Conservation (phyloP, 2,113 vertebrate species). For the Cyrtonyx montezumae region DNA sequence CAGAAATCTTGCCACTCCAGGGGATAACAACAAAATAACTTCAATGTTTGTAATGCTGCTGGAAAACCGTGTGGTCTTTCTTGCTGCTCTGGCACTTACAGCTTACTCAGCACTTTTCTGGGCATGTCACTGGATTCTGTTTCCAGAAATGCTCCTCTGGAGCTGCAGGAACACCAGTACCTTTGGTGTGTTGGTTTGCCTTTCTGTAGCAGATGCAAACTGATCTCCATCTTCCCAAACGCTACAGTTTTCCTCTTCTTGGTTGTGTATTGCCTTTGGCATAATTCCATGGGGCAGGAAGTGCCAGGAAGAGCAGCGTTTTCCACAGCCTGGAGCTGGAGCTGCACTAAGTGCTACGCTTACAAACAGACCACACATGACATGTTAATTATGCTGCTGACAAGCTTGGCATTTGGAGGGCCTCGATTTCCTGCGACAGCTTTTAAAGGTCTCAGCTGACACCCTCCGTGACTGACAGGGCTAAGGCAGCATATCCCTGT, state of each 20-base stretch:
- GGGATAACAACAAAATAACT: not conserved
- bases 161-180: not conserved
- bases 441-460: slow-evolving; percentile 38
- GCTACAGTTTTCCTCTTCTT: not conserved
- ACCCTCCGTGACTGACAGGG: not conserved
- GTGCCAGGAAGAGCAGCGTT: not conserved
- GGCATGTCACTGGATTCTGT: accelerated
- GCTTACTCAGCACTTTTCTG: not conserved
- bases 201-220: not conserved
- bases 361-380: not conserved
- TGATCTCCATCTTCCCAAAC: not conserved
- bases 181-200: not conserved
- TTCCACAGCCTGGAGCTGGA: not conserved
- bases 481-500: not conserved
- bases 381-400: slow-evolving; percentile 32
- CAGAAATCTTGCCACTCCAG: not conserved
- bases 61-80: not conserved
- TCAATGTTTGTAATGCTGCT: not conserved
- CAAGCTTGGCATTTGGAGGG: slow-evolving; percentile 19
- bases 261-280: not conserved
- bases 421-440: slow-evolving; percentile 10
- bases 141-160: not conserved
- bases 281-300: not conserved
- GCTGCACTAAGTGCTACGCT: not conserved
- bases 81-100: not conserved